Conservation (phyloP, 2,797 vertebrate genomes). For the Muscicapa comitata region DNA sequence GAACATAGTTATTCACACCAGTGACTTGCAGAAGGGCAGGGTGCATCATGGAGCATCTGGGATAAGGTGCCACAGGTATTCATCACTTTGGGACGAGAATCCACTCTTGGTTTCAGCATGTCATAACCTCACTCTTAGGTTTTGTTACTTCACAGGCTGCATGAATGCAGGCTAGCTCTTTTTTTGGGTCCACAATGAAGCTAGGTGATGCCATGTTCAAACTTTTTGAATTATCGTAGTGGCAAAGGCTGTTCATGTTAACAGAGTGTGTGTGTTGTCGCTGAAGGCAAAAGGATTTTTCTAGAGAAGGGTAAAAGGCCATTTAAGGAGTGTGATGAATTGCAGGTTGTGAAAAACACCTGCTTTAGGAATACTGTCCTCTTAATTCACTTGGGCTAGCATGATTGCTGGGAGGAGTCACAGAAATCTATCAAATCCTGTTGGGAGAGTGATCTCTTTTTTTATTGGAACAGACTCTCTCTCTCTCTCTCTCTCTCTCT, state of each 20-base stretch:
- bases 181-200: background rate
- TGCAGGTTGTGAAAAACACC: background rate
- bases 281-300: background rate
- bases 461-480: background rate
- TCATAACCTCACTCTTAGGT: background rate
- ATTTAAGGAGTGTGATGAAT: background rate
- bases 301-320: background rate
- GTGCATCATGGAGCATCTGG: background rate
- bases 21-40: background rate
- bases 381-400: background rate
- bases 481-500: background rate
- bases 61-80: background rate
- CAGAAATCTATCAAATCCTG: background rate
- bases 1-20: background rate
- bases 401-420: background rate
- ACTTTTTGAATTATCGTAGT: background rate
- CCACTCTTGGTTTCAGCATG: background rate
- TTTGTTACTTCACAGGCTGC: background rate
- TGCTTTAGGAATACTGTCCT: background rate
- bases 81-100: background rate
- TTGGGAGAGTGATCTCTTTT: background rate
- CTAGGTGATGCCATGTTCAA: rapidly evolving
- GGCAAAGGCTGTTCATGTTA: background rate
- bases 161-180: background rate
- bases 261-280: background rate